phyloP scores from a whole-genome alignment of 2,113 vertebrate genomes.

The Etheostoma cragini region DNA sequence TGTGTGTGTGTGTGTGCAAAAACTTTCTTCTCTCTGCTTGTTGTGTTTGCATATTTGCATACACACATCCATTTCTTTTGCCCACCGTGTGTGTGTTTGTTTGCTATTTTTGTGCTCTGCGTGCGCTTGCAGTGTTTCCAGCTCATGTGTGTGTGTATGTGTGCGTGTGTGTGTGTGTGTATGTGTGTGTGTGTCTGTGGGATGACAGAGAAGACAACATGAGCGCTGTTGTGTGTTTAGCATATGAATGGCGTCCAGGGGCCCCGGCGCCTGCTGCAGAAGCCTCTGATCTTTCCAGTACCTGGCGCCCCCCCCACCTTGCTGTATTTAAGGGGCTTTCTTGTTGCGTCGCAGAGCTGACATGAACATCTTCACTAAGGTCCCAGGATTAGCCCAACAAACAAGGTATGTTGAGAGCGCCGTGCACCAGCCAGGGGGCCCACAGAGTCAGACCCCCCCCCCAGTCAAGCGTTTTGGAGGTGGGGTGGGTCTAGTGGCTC shows the following conservation, averaged over 20 bases:
- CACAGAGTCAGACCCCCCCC: slow-evolving; percentile 5
- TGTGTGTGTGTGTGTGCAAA: slow-evolving; percentile 22
- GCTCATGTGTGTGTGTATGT: slow-evolving; percentile 12
- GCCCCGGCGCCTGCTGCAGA: slow-evolving; percentile 58
- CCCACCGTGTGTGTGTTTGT: slow-evolving; percentile 26
- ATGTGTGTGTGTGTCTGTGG: background rate
- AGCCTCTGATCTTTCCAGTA: slow-evolving; percentile 80
- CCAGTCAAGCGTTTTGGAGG: background rate
- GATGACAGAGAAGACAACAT: slow-evolving; percentile 23
- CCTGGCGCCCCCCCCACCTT: slow-evolving; percentile 48
- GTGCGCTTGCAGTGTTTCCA: slow-evolving; percentile 19
- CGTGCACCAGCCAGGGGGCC: background rate
- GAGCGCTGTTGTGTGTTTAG: slow-evolving; percentile 69
- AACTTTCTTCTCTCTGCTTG: slow-evolving; percentile 11
- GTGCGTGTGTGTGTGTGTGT: slow-evolving; percentile 11
- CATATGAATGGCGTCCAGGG: slow-evolving; percentile 80
- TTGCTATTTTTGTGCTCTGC: slow-evolving; percentile 27
- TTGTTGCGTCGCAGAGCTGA: slow-evolving; percentile 77
- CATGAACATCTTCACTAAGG: slow-evolving; percentile 87
- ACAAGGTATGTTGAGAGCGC: slow-evolving; percentile 80
- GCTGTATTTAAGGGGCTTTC: slow-evolving; percentile 83
- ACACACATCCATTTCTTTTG: slow-evolving; percentile 1
- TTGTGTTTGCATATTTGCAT: slow-evolving; percentile 38
- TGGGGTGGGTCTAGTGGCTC: slow-evolving; percentile 10
- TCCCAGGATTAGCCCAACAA: slow-evolving; percentile 84